Conservation (phyloP, 1,140 invertebrate species). For the Triops longicaudatus region DNA sequence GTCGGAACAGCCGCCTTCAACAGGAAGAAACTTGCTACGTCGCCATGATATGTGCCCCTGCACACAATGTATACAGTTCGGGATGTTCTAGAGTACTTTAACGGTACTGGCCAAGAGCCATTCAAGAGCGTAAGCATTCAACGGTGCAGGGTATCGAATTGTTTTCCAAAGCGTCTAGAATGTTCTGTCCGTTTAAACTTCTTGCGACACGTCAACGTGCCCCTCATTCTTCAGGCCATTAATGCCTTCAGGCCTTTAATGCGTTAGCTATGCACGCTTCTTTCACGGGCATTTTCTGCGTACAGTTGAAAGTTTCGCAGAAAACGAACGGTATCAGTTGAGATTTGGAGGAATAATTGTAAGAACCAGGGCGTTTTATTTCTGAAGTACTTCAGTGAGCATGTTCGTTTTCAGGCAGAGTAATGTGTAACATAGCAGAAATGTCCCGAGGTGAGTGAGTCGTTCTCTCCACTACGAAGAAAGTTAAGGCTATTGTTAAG, state of each 20-base stretch:
- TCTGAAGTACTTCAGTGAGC: too few species aligned
- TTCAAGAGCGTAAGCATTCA: not conserved
- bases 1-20: not conserved
- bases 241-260: too few species aligned
- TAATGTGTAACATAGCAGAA: not conserved
- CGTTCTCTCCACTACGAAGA: not conserved
- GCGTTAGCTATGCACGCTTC: too few species aligned
- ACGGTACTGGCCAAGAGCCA: not conserved
- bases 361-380: too few species aligned
- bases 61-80: not conserved
- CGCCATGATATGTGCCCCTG: not conserved
- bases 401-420: too few species aligned
- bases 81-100: not conserved
- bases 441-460: not conserved
- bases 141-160: not conserved
- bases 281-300: too few species aligned
- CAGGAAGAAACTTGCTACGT: not conserved
- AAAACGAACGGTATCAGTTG: too few species aligned
- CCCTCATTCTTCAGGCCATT: too few species aligned
- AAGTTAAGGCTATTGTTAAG: not conserved
- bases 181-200: too few species aligned
- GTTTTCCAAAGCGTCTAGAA: not conserved
- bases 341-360: not conserved
- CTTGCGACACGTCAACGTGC: too few species aligned
- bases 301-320: not conserved